phyloP scores from a whole-genome alignment of 1,140 invertebrate species.

The Drosophila melanogaster region Release_6_plus_ISO1_MT NT_037436.4:11840501-11841000 shows the following conservation, averaged over 20 bases:
- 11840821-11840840: slow-evolving; percentile 19
- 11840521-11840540: slow-evolving; percentile 14
- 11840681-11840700: slow-evolving; percentile 8
- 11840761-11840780: slow-evolving; percentile 25
- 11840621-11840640: slow-evolving; percentile 14
- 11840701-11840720: slow-evolving; percentile 68
- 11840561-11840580: slow-evolving; percentile 22
- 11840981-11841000: slow-evolving; percentile 25
- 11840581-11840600: slow-evolving; percentile 1
- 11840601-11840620: no score
- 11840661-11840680: slow-evolving; percentile 6
- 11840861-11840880: slow-evolving; percentile 66
- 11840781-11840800: slow-evolving; percentile 35
- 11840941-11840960: slow-evolving; percentile 37
- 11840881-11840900: slow-evolving; percentile 48
- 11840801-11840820: slow-evolving; percentile 33
- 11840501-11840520: slow-evolving; percentile 34
- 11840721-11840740: slow-evolving; percentile 72
- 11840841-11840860: slow-evolving; percentile 56
- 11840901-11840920: slow-evolving; percentile 47
- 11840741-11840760: slow-evolving; percentile 44
- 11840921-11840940: slow-evolving; percentile 31
- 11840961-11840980: slow-evolving; percentile 19
- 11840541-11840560: slow-evolving; percentile 4
- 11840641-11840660: not conserved